phyloP scores from a whole-genome alignment of 2,797 vertebrate species.

The Aeoliscus strigatus region DNA sequence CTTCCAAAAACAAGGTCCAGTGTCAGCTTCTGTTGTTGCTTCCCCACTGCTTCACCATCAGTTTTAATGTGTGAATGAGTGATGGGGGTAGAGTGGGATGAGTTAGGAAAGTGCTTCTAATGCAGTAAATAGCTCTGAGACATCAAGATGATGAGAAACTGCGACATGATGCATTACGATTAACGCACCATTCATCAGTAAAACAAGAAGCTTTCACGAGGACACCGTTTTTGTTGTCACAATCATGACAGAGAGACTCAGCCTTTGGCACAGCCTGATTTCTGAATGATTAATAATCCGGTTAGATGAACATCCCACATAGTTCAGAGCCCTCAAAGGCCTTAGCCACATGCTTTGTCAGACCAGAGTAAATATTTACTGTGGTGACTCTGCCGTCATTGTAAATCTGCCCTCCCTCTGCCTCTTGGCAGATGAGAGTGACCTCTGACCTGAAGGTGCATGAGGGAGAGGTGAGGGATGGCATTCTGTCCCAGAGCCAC shows the following conservation, averaged over 20 bases:
- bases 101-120: conserved; percentile 43
- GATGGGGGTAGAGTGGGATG: conserved; percentile 28
- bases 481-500: conserved; percentile 33
- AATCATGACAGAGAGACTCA: conserved; percentile 32
- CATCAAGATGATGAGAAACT: conserved; percentile 34
- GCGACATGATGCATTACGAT: conserved; percentile 52
- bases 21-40: no score
- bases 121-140: conserved; percentile 33
- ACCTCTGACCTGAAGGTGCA: conserved; percentile 68
- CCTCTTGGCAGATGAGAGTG: conserved; percentile 63
- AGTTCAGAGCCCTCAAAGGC: conserved; percentile 46
- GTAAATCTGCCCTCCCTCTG: conserved; percentile 67
- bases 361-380: conserved; percentile 73
- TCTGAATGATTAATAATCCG: conserved; percentile 57
- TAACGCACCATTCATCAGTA: conserved; percentile 47
- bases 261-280: conserved; percentile 33
- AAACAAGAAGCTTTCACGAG: no score
- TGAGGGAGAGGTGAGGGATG: conserved; percentile 47
- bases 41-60: no score
- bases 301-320: conserved; percentile 44
- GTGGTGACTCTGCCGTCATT: conserved; percentile 67
- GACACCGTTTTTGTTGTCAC: no score
- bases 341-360: conserved; percentile 64
- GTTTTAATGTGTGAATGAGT: conserved; percentile 1
- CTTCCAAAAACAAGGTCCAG: no score